phyloP scores from a whole-genome alignment of 2,797 vertebrate species.

The Cossypha dichroa region DNA sequence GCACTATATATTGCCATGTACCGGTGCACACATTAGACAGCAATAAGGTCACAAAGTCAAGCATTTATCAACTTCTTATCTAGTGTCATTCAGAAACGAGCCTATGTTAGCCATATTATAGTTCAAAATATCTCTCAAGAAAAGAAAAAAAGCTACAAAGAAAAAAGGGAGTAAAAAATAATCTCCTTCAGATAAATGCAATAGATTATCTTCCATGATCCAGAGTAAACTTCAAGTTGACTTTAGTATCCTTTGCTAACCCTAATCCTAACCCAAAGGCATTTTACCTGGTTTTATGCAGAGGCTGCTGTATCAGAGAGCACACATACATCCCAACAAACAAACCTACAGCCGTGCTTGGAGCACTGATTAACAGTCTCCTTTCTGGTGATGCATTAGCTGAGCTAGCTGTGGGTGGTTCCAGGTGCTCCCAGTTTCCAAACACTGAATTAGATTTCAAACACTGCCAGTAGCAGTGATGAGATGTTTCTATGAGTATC shows the following conservation, averaged over 20 bases:
- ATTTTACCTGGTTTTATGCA: neutral
- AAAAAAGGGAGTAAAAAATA: neutral
- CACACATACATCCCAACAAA: fast-evolving
- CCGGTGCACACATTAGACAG: neutral
- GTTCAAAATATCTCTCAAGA: neutral
- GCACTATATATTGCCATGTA: neutral
- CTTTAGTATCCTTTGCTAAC: neutral
- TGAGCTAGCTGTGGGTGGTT: neutral
- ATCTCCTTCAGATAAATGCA: neutral
- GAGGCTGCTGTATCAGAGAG: neutral
- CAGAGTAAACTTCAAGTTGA: neutral
- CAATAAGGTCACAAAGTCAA: neutral
- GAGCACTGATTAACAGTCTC: neutral
- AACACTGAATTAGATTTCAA: neutral
- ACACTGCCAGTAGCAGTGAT: neutral
- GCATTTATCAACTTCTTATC: neutral
- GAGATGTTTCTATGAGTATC: neutral
- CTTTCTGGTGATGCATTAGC: neutral
- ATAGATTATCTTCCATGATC: neutral
- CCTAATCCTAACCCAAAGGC: neutral
- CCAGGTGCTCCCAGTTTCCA: neutral
- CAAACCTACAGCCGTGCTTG: neutral
- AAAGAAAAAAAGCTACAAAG: neutral
- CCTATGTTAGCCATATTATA: neutral
- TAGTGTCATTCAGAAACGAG: neutral